A percentile compares a stretch with the other conserved stretches of the same genome.
These are phyloP conservation scores for Bovichtus diacanthus DNA, from an alignment of 2,797 vertebrate genomes.

Conservation along the genomic window DNA sequence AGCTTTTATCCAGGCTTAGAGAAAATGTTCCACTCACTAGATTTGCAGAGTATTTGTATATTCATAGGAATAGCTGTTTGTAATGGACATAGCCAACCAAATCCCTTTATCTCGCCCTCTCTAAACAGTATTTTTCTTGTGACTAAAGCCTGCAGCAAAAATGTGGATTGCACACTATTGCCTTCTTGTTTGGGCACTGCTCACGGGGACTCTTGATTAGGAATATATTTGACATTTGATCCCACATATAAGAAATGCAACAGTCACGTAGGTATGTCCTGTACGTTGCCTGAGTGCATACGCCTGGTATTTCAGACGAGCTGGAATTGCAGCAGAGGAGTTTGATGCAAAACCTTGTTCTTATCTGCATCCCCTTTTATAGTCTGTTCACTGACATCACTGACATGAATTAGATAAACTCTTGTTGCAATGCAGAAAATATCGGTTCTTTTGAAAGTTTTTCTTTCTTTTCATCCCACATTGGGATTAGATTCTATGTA, in stretches of 20 bases:
- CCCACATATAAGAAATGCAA: slow-evolving; percentile 11
- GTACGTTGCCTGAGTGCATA: not conserved
- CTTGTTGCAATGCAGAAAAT: slow-evolving; percentile 49
- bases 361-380: slow-evolving; percentile 46
- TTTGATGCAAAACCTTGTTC: slow-evolving; percentile 47
- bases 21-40: slow-evolving; percentile 43
- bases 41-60: slow-evolving; percentile 66
- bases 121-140: slow-evolving; percentile 34
- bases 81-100: slow-evolving; percentile 52
- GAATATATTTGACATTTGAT: slow-evolving; percentile 33
- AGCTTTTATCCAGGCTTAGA: slow-evolving; percentile 53
- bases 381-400: slow-evolving; percentile 47
- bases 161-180: slow-evolving; percentile 36
- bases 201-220: slow-evolving; percentile 7
- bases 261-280: slow-evolving; percentile 11
- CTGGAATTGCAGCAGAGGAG: slow-evolving; percentile 10
- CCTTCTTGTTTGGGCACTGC: slow-evolving; percentile 10
- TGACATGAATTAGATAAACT: slow-evolving; percentile 64
- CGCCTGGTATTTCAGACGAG: slow-evolving; percentile 25
- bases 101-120: slow-evolving; percentile 50
- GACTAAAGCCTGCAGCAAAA: slow-evolving; percentile 34
- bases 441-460: slow-evolving; percentile 52
- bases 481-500: slow-evolving; percentile 69
- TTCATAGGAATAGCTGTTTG: slow-evolving; percentile 56
- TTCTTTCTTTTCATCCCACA: slow-evolving; percentile 52